Percentiles rank a stretch among this genome's conserved stretches.
These are phyloP conservation scores for Neosilurus mollespiculum DNA, from an alignment of 2,797 vertebrate species.

Conservation along the genomic window DNA sequence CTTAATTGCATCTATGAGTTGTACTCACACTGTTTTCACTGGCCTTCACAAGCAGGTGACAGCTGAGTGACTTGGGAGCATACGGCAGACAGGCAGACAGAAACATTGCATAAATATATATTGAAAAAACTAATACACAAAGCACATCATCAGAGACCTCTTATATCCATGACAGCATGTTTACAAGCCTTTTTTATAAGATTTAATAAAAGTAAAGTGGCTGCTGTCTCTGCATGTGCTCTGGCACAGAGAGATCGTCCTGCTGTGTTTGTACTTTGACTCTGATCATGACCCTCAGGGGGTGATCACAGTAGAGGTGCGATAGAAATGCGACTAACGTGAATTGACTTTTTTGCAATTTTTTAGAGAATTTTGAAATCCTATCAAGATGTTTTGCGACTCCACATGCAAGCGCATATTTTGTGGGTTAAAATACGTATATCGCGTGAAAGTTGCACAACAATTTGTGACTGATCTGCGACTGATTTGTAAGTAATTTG, in stretches of 20 bases:
- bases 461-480: too few species aligned
- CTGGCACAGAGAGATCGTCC: constrained; percentile 7
- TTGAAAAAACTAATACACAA: not conserved
- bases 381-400: too few species aligned
- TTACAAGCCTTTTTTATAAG: not conserved
- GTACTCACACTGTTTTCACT: constrained; percentile 36
- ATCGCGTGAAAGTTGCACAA: too few species aligned
- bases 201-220: not conserved
- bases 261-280: constrained; percentile 5
- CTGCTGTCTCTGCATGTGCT: not conserved
- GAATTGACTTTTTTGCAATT: too few species aligned
- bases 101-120: not conserved
- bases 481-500: too few species aligned
- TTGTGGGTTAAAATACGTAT: too few species aligned
- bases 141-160: too few species aligned
- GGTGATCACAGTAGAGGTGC: too few species aligned
- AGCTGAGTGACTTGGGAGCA: constrained; percentile 49
- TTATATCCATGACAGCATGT: not conserved
- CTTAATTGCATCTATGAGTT: constrained; percentile 55
- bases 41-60: constrained; percentile 49
- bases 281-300: constrained; percentile 25
- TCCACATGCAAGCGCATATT: too few species aligned
- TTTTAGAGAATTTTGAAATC: too few species aligned
- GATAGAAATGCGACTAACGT: too few species aligned
- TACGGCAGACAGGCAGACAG: constrained; percentile 46